Evolutionary conservation across 2,113 vertebrate genomes (phyloP), one percentile per base, ranked within the genome.

Genomic region (Eonycteris spelaea): DNA sequence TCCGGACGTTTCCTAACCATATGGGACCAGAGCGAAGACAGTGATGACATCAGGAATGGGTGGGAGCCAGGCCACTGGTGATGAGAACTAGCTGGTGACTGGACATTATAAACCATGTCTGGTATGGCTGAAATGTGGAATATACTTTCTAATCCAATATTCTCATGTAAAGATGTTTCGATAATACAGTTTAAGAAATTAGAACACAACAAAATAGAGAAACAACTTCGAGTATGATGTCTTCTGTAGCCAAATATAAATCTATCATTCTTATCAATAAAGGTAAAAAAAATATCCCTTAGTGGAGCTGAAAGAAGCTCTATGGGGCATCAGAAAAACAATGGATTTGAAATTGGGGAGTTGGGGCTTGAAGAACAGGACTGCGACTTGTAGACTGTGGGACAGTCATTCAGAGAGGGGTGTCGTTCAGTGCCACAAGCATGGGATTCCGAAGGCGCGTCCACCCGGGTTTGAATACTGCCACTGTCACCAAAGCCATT

Each of bases 161-260:
- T 28, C 26, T 90, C 33, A 35, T 40, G 40, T 79, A 30, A 65
- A 86, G 79, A 68, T 67, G 61, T 71, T 75, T 65, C 67, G 70
- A 0, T 43, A 35, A n/a, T 26, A 28, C 10, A 16, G 48, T 57
- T 80, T 28, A 55, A 10, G 12, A 68, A 59, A 33, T 48, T 53
- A 90, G 21, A 59, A 63, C 38, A n/a, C 11, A 57, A 15, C 22
- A 24, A 73, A 21, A 73, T 8, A n/a, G 30, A 87, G 48, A 24
- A n/a, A 86, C 16, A 77, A 43, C 67, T 38, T 90, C 5, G 67
- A 67, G 35, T 35, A 8, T 24, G 83, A 67, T 70, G 78, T 91
- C 51, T 48, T 91, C 40, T 91, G 55, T 61, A 79, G 71, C 48
- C 79, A 85, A 79, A 61, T 38, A 70, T 10, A 55, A 79, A 77